A percentile compares a stretch with the other conserved stretches of the same genome.
Conservation (phyloP, 2,797 vertebrate species). For the Channallabes apus region DNA sequence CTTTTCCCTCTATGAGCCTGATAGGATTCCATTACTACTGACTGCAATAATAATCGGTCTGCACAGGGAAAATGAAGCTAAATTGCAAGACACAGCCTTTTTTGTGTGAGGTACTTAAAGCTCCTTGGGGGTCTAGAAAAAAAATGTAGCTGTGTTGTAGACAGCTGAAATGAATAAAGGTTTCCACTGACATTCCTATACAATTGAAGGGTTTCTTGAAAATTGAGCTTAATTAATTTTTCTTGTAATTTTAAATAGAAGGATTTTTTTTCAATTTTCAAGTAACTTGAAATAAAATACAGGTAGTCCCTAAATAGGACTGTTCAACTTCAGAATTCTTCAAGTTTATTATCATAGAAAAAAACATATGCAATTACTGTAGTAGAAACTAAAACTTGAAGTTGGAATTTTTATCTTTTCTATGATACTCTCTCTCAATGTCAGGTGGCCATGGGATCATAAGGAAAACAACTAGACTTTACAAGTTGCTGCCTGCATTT, state of each 20-base stretch:
- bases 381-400: no score
- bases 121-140: background rate
- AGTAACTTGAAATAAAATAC: no score
- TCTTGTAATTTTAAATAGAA: background rate
- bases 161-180: background rate
- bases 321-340: no score
- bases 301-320: no score
- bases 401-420: no score
- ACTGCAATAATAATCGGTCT: background rate
- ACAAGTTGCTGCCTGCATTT: no score
- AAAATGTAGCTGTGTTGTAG: background rate
- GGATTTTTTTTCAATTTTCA: no score
- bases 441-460: no score
- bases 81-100: background rate
- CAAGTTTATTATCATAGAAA: no score
- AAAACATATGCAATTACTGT: no score
- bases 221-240: background rate
- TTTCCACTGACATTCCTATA: background rate
- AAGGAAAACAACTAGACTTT: no score
- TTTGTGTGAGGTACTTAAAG: background rate
- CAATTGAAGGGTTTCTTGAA: background rate
- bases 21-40: background rate
- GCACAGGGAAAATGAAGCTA: background rate
- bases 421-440: no score
- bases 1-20: background rate